A percentile compares a stretch with the other conserved stretches of the same genome.
phyloP scores from a whole-genome alignment of 2,888 invertebrate species.

The Bembecia ichneumoniformis region DNA sequence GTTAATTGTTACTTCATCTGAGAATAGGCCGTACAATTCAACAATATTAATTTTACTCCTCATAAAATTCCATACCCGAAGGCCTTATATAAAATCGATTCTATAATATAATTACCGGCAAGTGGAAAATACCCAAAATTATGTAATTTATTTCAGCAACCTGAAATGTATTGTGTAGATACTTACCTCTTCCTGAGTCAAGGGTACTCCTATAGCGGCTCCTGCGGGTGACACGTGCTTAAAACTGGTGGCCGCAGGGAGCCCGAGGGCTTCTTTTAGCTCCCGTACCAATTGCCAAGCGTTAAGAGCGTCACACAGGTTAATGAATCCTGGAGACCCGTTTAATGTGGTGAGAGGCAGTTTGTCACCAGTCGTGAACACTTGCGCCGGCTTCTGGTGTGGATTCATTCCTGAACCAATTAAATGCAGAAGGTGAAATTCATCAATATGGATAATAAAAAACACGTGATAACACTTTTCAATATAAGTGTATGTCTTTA shows the following conservation, averaged over 20 bases:
- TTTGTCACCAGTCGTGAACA: slow-evolving; percentile 83
- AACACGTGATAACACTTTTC: background rate
- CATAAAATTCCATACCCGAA: too few relatives aligned
- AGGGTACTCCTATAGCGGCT: slow-evolving; percentile 90
- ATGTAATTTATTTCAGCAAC: too few relatives aligned
- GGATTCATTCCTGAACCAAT: slow-evolving; percentile 86
- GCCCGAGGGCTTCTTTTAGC: slow-evolving; percentile 80
- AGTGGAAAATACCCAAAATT: too few relatives aligned
- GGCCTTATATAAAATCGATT: too few relatives aligned
- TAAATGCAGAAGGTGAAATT: background rate
- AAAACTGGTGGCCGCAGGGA: slow-evolving; percentile 96
- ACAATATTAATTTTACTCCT: too few relatives aligned
- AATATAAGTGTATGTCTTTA: too few relatives aligned
- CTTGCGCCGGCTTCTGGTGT: slow-evolving; percentile 96
- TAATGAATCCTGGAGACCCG: slow-evolving; percentile 97
- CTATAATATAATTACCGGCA: too few relatives aligned
- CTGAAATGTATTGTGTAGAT: background rate
- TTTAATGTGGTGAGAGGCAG: slow-evolving; percentile 92
- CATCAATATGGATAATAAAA: background rate
- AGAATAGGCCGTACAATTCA: too few relatives aligned
- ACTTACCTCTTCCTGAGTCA: slow-evolving; percentile 77
- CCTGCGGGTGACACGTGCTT: slow-evolving; percentile 99
- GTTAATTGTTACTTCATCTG: too few relatives aligned
- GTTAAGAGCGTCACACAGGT: slow-evolving; percentile 96
- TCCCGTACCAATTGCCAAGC: slow-evolving; percentile 97